Base-by-base conservation (phyloP, 2,888 invertebrate genomes). In the Ormyrus pomaceus region DNA sequence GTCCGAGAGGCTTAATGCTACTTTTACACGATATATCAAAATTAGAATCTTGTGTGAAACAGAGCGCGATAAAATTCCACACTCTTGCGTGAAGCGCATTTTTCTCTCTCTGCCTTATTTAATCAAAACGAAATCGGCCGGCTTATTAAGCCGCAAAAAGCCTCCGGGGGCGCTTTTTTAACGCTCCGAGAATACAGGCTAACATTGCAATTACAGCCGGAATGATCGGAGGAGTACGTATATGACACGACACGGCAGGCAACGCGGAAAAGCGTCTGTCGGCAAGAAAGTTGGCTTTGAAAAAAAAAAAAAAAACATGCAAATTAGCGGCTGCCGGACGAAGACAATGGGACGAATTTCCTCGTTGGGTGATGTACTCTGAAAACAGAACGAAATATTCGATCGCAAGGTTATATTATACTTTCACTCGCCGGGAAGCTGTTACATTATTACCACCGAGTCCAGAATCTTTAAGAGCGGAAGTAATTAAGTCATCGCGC, bases 381-480 rank as follows among this genome's bases (percentile, higher is more conserved):
- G 6, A 51, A 59, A 71, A 58, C 77, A 56, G 69, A 74, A 80
- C 77, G 82, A 82, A 84, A 82, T 75, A 79, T 77, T 79, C 82
- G 82, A 75, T 83, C 78, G 81, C 84, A 84, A 84, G 84, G 82
- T 84, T 85, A 84, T 71, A 4, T 34, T 34, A 4, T 2, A 85
- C 86, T 86, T 86, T 87, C 87, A 85, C 86, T 84, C 34, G 58
- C 68, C 55, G 77, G 58, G 68, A 46, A 61, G 48, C 77, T 81
- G 78, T 84, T 83, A 82, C 82, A 81, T 75, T 83, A 82, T 81
- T 75, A 80, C 79, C 73, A 68, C 74, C 77, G 79, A 82, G 78
- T 74, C 71, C 48, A 74, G 78, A 80, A 59, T 81, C 61, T 82
- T 73, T 4, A 79, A 83, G 83, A 84, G 81, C 83, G 83, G 83